Base-by-base conservation (phyloP, 2,888 invertebrate genomes). In the Cynaeus angustus region DNA sequence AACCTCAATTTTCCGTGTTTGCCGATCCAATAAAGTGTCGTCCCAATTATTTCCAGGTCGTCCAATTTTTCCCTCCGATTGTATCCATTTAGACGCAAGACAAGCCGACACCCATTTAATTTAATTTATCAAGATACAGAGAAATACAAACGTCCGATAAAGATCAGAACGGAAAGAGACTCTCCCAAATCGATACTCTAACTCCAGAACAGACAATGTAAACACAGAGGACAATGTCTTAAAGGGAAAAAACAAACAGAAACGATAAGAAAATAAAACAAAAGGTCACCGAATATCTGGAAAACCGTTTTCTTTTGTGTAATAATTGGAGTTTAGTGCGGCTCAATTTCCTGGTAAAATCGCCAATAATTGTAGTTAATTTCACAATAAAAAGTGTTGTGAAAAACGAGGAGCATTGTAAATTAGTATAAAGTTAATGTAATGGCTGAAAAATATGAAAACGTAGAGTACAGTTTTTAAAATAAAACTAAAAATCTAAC, bases 41-140 rank as follows among this genome's bases (percentile, higher is more conserved):
- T 41, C 12, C 41, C 41, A 12, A n/a, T 41, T 41, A 41, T 12
- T 5, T 41, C 41, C 41, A 41, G 9, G 10, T 41, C 41, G 6
- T 41, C 12, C 41, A 10, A n/a, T 12, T 41, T 41, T 41, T 41
- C n/a, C 41, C 10, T 10, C 13, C 21, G 21, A 45, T 58, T 58
- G 28, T 43, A 41, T 53, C 56, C 28, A 56, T 56, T 21, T 38
- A 41, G 41, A 37, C 14, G 5, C 41, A 41, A 41, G 56, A 58
- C 58, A 58, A 10, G 45, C 59, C 59, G 59, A 46, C 45, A 45
- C 45, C 59, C 59, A 59, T 59, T 45, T 59, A 59, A 59, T 59
- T 59, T 59, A 21, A 58, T 58, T 58, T 30, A 58, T 58, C 58
- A 45, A 45, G 41, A 41, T 58, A 28, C 12, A 45, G 58, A 16